These are phyloP conservation scores for Triplophysa yarkandensis DNA, from an alignment of 2,797 vertebrate genomes.

Conservation along the genomic window DNA sequence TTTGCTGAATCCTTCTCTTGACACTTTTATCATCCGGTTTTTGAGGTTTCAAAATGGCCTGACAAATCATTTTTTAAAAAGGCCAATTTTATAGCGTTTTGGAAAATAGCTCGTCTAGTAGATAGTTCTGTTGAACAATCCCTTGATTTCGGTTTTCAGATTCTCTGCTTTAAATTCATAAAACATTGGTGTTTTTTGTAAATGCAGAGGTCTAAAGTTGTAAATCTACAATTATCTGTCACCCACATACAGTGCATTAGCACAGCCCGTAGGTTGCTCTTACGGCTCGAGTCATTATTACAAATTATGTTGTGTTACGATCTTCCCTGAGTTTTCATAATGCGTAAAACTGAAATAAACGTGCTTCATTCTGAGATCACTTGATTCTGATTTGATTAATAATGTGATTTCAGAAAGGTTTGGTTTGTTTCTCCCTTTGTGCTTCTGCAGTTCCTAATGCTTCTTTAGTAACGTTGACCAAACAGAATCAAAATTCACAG, in stretches of 20 bases:
- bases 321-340: constrained; percentile 16
- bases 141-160: neutral
- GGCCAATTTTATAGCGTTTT: too few species aligned
- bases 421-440: constrained; percentile 1
- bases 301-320: constrained; percentile 17
- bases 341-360: constrained; percentile 7
- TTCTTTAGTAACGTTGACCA: neutral
- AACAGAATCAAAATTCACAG: neutral
- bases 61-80: too few species aligned
- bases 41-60: too few species aligned
- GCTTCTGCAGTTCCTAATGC: neutral
- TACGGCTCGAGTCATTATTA: constrained; percentile 5
- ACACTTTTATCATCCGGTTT: too few species aligned
- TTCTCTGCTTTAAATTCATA: neutral
- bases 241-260: constrained; percentile 38
- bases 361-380: neutral
- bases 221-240: constrained; percentile 31
- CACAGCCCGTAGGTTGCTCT: constrained; percentile 5
- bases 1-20: too few species aligned
- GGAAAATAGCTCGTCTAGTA: too few species aligned
- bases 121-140: neutral
- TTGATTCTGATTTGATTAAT: neutral
- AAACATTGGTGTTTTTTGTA: neutral
- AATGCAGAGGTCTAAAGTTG: constrained; percentile 19
- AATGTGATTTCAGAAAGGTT: neutral